Evolutionary conservation across 2,888 invertebrate genomes (phyloP).

Genomic region (Gryllus longicercus): DNA sequence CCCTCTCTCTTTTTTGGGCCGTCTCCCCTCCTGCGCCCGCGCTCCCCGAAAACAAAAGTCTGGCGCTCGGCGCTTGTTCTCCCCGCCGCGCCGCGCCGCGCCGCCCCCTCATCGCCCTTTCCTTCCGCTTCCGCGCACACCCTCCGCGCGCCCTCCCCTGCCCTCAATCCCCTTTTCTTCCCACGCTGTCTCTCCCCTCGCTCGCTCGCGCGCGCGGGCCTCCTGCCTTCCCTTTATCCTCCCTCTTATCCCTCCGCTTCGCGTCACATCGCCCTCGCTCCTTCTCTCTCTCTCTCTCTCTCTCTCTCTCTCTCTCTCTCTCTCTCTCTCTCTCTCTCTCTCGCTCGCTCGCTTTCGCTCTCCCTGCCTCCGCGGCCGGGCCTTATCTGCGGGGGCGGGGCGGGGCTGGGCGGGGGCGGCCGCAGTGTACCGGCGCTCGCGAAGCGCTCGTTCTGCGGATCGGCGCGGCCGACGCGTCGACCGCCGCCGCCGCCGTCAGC

Average conservation of each 20-base stretch:
- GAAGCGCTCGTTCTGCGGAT: neutral
- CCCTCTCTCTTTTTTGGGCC: neutral
- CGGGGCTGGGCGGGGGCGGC: too few species aligned
- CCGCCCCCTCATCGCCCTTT: neutral
- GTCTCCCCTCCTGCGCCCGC: neutral
- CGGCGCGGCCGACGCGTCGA: neutral
- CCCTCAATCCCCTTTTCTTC: too few species aligned
- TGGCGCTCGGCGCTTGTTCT: neutral
- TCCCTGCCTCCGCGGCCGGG: neutral
- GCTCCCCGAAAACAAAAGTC: slow-evolving; percentile 1
- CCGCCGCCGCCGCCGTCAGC: neutral
- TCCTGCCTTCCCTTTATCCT: neutral
- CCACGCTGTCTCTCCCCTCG: too few species aligned
- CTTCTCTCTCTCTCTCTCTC: neutral
- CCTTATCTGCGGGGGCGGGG: too few species aligned
- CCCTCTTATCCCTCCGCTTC: neutral
- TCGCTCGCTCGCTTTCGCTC: neutral
- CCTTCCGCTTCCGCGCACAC: slow-evolving; percentile 17
- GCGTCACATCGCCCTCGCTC: neutral
- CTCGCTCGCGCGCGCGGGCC: too few species aligned
- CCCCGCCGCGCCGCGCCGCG: neutral
- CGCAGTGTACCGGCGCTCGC: too few species aligned
- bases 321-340: neutral
- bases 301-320: neutral
- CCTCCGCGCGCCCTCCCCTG: neutral